Evolutionary conservation across 1,140 invertebrate genomes (phyloP).

Genomic region (Drosophila burlai): DNA sequence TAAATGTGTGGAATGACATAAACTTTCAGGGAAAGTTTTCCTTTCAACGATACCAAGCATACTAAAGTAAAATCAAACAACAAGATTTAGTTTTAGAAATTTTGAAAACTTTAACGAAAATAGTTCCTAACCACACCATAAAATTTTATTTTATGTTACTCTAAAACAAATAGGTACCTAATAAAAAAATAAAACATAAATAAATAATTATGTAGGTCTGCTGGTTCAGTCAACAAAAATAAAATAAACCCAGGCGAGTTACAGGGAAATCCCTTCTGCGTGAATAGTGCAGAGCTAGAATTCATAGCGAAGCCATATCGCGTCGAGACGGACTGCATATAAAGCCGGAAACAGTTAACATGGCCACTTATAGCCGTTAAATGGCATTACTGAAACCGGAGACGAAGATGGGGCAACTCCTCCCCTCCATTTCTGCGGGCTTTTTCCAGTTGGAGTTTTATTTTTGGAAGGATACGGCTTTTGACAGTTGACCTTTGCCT

Average conservation of each 20-base stretch:
- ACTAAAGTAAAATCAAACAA: background rate
- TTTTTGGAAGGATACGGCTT: conserved; percentile 58
- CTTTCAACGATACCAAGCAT: background rate
- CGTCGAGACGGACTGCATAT: conserved; percentile 41
- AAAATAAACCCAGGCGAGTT: background rate
- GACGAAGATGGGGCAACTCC: conserved; percentile 9
- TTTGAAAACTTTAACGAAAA: background rate
- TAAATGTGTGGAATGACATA: background rate
- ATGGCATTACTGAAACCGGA: conserved; percentile 58
- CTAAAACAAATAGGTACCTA: no score
- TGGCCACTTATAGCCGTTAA: conserved; percentile 74
- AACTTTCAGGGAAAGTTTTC: background rate
- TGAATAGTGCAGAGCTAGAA: conserved; percentile 4
- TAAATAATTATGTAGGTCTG: no score
- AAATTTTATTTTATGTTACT: no score
- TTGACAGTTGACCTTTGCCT: conserved; percentile 68
- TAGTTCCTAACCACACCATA: no score
- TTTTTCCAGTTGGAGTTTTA: conserved; percentile 32
- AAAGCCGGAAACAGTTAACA: conserved; percentile 79
- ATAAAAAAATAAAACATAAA: no score
- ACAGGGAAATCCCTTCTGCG: background rate
- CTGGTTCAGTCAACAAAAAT: background rate
- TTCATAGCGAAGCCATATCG: conserved; percentile 61
- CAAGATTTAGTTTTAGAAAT: background rate
- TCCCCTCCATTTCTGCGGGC: background rate